phyloP scores from a whole-genome alignment of 2,113 vertebrate species.

The Pandion haliaetus region DNA sequence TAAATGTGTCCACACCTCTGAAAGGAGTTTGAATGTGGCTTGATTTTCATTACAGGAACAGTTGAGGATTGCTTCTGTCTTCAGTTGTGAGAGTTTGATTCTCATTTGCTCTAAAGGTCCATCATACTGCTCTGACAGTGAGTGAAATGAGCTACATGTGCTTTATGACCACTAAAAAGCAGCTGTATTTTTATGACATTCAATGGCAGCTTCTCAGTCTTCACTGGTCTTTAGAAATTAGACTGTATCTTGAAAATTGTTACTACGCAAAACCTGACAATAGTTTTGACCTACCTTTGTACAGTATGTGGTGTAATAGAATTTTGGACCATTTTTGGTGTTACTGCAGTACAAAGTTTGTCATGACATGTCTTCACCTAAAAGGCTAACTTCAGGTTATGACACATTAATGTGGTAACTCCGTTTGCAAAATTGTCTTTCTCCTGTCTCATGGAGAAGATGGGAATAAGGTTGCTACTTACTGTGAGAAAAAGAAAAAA shows the following conservation, averaged over 20 bases:
- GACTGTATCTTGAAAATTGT: neutral
- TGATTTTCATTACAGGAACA: neutral
- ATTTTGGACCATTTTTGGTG: neutral
- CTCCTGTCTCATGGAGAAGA: neutral
- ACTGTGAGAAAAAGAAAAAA: neutral
- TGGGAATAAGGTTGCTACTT: neutral
- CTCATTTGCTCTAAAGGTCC: neutral
- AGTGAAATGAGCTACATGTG: accelerated
- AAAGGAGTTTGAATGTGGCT: neutral
- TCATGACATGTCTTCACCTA: neutral
- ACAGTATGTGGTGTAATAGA: neutral
- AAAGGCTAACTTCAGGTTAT: neutral
- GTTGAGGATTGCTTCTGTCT: neutral
- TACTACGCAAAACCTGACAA: neutral
- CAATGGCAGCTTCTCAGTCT: neutral
- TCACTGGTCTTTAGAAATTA: neutral
- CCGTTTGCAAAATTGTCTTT: neutral
- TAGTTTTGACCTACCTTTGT: neutral
- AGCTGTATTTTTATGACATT: neutral
- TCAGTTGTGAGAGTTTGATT: neutral
- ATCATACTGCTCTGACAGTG: neutral
- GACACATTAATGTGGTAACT: neutral
- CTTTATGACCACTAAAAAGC: neutral
- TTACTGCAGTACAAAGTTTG: neutral
- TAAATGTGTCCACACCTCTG: neutral